These are phyloP conservation scores for Meteorus sp. DNA, from an alignment of 1,140 invertebrate genomes.

Conservation along the genomic window DNA sequence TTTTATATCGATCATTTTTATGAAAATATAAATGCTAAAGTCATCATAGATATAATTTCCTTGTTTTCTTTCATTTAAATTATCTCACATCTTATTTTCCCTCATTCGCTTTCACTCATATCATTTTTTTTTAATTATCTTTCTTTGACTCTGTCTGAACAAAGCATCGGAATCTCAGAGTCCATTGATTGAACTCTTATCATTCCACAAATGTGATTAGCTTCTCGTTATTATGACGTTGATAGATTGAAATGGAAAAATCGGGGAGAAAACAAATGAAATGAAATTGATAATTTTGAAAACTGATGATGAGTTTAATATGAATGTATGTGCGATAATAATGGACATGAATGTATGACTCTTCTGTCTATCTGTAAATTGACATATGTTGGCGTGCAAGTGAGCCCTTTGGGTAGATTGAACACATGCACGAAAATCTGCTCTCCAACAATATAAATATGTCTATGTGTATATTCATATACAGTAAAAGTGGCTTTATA, in stretches of 20 bases:
- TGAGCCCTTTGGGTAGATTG: background rate
- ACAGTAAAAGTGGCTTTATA: background rate
- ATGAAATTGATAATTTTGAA: too few relatives aligned
- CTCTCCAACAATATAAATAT: too few relatives aligned
- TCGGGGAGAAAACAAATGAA: too few relatives aligned
- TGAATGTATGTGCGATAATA: background rate
- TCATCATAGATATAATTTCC: too few relatives aligned
- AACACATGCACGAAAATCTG: too few relatives aligned
- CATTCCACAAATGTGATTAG: constrained; percentile 27
- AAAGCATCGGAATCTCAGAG: constrained; percentile 30
- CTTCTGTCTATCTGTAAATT: background rate
- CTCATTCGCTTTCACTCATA: too few relatives aligned
- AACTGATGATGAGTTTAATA: too few relatives aligned
- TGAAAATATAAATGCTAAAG: too few relatives aligned
- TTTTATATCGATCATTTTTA: too few relatives aligned
- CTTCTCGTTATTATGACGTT: constrained; percentile 16
- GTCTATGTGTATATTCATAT: background rate
- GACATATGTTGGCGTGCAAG: background rate
- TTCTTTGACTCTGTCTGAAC: constrained; percentile 18
- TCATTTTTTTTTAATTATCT: background rate
- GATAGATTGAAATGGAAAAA: background rate
- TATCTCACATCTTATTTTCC: too few relatives aligned
- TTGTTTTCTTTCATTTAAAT: too few relatives aligned
- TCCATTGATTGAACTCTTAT: constrained; percentile 37
- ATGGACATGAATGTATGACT: background rate